phyloP scores from a whole-genome alignment of 2,888 invertebrate genomes.

The Drosophila histrio region DNA sequence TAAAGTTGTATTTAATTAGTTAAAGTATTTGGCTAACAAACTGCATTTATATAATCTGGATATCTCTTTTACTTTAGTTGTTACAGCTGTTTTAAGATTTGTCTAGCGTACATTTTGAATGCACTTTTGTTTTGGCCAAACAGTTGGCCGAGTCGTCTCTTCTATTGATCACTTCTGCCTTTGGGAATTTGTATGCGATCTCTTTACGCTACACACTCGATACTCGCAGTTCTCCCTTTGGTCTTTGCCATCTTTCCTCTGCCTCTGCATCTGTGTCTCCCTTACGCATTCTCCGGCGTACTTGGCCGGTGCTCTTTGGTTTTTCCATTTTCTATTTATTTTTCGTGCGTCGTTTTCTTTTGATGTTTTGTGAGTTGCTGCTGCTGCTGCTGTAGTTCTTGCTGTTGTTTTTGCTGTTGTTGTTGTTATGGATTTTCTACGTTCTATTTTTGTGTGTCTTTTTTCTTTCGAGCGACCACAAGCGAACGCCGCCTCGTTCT shows the following conservation, averaged over 20 bases:
- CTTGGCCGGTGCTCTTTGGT: conserved; percentile 58
- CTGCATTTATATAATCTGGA: neutral
- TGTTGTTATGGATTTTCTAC: conserved; percentile 64
- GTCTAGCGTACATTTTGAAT: no score
- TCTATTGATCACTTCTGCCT: conserved; percentile 48
- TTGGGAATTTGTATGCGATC: conserved; percentile 19
- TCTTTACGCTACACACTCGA: conserved; percentile 1
- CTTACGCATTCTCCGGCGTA: conserved; percentile 19
- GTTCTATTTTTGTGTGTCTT: conserved; percentile 71
- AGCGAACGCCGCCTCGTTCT: conserved; percentile 57
- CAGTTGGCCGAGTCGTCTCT: conserved; percentile 10
- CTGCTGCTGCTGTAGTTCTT: conserved; percentile 23
- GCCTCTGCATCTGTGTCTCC: neutral
- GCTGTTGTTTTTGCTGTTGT: conserved; percentile 16
- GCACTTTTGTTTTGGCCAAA: neutral
- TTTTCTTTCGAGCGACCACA: conserved; percentile 58
- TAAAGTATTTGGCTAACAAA: neutral
- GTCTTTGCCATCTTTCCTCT: neutral
- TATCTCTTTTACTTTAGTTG: no score
- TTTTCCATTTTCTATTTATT: conserved; percentile 70
- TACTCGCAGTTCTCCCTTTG: neutral
- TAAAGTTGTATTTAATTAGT: neutral
- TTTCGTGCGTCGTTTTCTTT: conserved; percentile 67
- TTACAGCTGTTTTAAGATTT: no score
- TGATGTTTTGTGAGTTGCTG: conserved; percentile 63